Evolutionary conservation across 2,113 vertebrate species (phyloP), one percentile per base, ranked within the genome.

Genomic region (Elgaria multicarinata): DNA sequence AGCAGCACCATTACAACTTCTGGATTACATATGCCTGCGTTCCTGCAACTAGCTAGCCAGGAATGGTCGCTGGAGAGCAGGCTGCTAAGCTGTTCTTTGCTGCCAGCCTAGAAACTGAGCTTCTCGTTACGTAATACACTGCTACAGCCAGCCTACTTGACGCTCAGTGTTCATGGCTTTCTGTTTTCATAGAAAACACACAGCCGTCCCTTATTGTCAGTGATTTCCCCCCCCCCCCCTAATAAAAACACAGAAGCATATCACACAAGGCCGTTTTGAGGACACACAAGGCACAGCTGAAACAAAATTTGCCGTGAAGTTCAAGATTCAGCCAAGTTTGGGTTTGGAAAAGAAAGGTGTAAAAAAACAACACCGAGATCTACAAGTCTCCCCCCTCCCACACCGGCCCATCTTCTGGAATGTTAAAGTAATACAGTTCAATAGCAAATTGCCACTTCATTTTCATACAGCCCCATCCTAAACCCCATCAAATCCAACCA

Each of bases 91-190:
- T 36, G 33, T 75, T 83, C 42, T 46, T 28, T 76, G 53, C 71
- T 26, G 42, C 55, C 71, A 64, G 53, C 72, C 72, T 8, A 42
- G 36, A 24, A 76, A 5, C 53, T 55, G 20, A 22, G 16, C 62
- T 74, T 36, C 42, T 31, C 42, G 33, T 89, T 89, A 89, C 46
- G 79, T 89, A 89, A 89, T 46, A 28, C 42, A 18, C 53, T 64
- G 39, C 71, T 64, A 62, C 53, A 64, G 31, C n/a, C 80, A 74
- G 31, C 6, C 87, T n/a, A 22, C 69, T 64, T 28, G 31, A 46
- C 64, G 71, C 58, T n/a, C 87, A 50, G 24, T 18, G 3, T 74
- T 76, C 64, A 39, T 74, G 81, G 39, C 67, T 83, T 24, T n/a
- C 69, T 74, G 33, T 62, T 58, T 74, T 72, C 44, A 58, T 14